These are phyloP conservation scores for Myotis davidii DNA, from an alignment of 2,113 vertebrate species.

Conservation along the genomic window DNA sequence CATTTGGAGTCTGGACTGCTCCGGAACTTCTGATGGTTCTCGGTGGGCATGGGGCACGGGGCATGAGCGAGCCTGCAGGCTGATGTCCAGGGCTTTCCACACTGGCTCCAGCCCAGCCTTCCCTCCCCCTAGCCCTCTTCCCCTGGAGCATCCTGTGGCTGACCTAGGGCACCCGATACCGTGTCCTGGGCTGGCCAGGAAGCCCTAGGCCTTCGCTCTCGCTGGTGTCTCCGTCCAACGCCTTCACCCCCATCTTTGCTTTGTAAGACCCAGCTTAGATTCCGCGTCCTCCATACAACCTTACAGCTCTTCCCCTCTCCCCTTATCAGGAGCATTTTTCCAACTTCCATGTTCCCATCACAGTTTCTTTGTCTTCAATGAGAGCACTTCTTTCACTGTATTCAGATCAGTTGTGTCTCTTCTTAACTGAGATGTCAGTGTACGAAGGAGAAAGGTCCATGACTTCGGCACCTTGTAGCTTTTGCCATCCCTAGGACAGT, in stretches of 20 bases:
- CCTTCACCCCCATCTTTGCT: background rate
- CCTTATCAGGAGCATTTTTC: background rate
- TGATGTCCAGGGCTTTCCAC: background rate
- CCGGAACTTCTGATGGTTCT: background rate
- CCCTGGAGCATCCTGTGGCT: background rate
- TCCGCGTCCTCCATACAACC: background rate
- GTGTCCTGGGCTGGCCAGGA: background rate
- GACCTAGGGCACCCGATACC: background rate
- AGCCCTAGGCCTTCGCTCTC: background rate
- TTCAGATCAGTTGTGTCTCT: background rate
- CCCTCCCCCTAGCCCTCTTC: background rate
- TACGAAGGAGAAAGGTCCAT: background rate
- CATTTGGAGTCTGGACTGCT: background rate
- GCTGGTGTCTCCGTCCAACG: background rate
- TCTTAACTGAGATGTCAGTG: background rate
- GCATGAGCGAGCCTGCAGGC: background rate
- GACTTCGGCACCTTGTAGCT: background rate
- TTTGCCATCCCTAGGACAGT: background rate
- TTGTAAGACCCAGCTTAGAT: background rate
- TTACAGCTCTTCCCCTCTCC: rapidly evolving
- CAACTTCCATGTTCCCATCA: background rate
- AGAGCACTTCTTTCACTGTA: background rate
- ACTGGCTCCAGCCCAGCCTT: background rate
- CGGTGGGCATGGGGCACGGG: rapidly evolving
- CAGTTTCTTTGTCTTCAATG: background rate